Evolutionary conservation across 2,797 vertebrate species (phyloP), one percentile per base, ranked within the genome.

Genomic region (Myotis findleyi): DNA sequence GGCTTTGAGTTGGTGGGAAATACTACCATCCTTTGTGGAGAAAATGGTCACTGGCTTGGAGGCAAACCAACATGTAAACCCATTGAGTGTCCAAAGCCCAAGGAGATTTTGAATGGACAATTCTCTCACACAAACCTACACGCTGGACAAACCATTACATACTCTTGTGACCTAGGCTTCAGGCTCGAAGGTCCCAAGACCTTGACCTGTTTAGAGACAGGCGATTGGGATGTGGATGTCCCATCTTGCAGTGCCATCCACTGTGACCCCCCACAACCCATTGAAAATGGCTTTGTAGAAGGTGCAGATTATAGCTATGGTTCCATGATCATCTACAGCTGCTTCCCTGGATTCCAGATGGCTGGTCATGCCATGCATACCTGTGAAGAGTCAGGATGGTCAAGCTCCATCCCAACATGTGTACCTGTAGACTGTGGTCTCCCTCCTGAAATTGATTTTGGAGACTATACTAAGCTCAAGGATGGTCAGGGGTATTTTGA

Each of bases 381-480:
- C 77, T 99, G 99, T 88, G 99, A 99, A 97, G 99, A 99, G 97
- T 96, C 97, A 0, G 99, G 99, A 12, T 99, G 99, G 99, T 99
- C 99, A 3, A 99, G 99, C 95, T 96, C 99, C 44, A 98, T 98
- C 36, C 99, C 99, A 4, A 2, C 98, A 0, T 99, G 99, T 41
- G 98, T 99, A 30, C 99, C 98, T 2, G 99, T 99, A 6, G 99
- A 99, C 96, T 99, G 99, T 25, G 99, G 99, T 55, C 98, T 99
- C 57, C 99, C 99, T 93, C 99, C 99, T 47, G 99, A 99, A 97
- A 99, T 99, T 86, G 99, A 99, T 97, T 99, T 99, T 64, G 99
- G 99, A 38, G 99, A 99, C 20, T 99, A 99, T 1, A 7, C 98
- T 20, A 98, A 99, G 91, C 87, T 99, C 95, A 96, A 89, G 66